A percentile compares a stretch with the other conserved stretches of the same genome.
Evolutionary conservation across 2,797 vertebrate species (phyloP).

Genomic region (Morelia viridis): DNA sequence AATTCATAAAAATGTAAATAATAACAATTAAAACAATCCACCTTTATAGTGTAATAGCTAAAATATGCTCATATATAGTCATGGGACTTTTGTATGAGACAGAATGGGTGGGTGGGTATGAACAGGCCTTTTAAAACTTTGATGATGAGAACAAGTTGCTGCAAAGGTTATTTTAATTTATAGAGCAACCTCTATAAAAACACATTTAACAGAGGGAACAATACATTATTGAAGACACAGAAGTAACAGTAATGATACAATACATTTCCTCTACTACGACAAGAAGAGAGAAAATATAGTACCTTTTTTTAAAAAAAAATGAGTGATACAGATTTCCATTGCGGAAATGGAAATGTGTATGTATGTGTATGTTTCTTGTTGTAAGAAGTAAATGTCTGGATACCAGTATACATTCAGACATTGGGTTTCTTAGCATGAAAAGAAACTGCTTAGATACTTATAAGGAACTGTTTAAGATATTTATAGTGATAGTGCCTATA

Average conservation of each 20-base stretch:
- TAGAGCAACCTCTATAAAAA: not conserved
- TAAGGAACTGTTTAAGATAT: not conserved
- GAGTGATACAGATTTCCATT: not conserved
- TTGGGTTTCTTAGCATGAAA: not conserved
- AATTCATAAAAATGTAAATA: not conserved
- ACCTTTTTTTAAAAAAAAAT: not conserved
- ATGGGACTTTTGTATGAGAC: not conserved
- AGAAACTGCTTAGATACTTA: not conserved
- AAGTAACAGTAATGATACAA: conserved; percentile 3
- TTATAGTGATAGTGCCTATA: not conserved
- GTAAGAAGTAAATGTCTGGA: not conserved
- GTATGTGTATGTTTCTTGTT: not conserved
- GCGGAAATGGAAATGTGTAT: not conserved
- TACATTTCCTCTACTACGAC: not conserved
- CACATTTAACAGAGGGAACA: not conserved
- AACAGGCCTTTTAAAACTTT: not conserved
- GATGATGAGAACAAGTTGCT: not conserved
- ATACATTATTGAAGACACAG: not conserved
- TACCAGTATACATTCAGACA: not conserved
- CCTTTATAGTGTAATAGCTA: not conserved
- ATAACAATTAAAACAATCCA: not conserved
- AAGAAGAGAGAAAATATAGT: not conserved
- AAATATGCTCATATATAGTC: not conserved
- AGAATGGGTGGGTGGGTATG: not conserved
- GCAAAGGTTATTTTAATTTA: not conserved